phyloP scores from a whole-genome alignment of 2,797 vertebrate species.

The Benthosema pterotum region DNA sequence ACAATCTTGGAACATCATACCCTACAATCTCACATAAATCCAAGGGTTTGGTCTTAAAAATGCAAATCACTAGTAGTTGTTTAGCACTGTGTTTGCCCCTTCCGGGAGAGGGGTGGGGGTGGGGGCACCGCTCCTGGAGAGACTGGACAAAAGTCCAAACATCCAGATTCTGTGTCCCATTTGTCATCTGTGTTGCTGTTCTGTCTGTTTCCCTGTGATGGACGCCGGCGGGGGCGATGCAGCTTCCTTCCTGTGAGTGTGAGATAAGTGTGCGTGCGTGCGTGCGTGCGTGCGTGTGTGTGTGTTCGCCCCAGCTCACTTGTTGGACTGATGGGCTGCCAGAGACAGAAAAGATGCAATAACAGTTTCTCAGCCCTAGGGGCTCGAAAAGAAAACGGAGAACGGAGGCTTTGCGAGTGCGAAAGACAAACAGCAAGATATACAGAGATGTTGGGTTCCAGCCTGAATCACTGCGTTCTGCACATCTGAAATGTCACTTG shows the following conservation, averaged over 20 bases:
- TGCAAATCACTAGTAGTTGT: neutral
- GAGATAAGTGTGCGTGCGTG: constrained; percentile 25
- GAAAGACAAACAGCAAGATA: too few relatives aligned
- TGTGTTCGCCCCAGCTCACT: neutral
- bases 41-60: too few relatives aligned
- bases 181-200: neutral
- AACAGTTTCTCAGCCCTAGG: constrained; percentile 41
- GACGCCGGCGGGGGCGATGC: constrained; percentile 10
- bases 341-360: constrained; percentile 30
- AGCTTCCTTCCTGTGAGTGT: constrained; percentile 42
- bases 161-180: neutral
- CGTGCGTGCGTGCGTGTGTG: too few relatives aligned
- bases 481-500: too few relatives aligned
- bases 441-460: too few relatives aligned
- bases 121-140: too few relatives aligned
- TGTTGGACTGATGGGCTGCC: constrained; percentile 20
- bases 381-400: constrained; percentile 6
- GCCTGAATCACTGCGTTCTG: too few relatives aligned
- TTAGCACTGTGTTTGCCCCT: neutral
- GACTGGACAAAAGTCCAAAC: neutral
- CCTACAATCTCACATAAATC: too few relatives aligned
- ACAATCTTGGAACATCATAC: too few relatives aligned
- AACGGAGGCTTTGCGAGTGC: too few relatives aligned
- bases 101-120: too few relatives aligned
- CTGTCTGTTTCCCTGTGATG: neutral